Conservation (phyloP, 2,888 invertebrate genomes). For the Adelognathus sp. region DNA sequence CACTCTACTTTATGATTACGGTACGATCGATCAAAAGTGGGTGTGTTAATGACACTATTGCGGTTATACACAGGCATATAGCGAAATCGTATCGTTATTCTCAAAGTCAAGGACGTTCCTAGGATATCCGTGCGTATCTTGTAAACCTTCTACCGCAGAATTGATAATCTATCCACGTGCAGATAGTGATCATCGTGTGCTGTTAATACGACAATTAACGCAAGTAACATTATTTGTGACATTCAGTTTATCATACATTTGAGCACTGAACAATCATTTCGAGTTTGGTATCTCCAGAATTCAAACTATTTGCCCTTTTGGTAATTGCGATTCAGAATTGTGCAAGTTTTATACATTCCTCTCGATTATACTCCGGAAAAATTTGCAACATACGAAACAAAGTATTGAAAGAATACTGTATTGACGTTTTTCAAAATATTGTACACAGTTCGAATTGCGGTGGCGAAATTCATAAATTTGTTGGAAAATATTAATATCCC, state of each 20-base stretch:
- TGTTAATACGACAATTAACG: slow-evolving; percentile 9
- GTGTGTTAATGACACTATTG: slow-evolving; percentile 30
- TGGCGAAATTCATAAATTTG: too few relatives aligned
- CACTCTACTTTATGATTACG: not conserved
- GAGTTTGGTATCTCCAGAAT: not conserved
- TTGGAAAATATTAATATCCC: too few relatives aligned
- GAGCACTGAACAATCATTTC: slow-evolving; percentile 1
- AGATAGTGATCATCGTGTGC: slow-evolving; percentile 25
- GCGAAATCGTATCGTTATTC: slow-evolving; percentile 32
- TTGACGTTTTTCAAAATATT: too few relatives aligned
- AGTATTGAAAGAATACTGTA: too few relatives aligned
- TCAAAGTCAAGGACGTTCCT: slow-evolving; percentile 45
- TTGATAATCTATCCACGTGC: slow-evolving; percentile 19
- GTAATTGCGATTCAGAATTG: too few relatives aligned
- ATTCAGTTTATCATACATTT: not conserved
- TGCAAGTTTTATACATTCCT: too few relatives aligned
- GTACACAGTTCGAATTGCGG: too few relatives aligned
- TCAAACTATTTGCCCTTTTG: not conserved
- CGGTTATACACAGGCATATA: slow-evolving; percentile 12
- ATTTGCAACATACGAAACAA: too few relatives aligned
- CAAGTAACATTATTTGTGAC: slow-evolving; percentile 14
- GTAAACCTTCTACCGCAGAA: not conserved
- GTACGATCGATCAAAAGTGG: slow-evolving; percentile 39
- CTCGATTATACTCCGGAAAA: too few relatives aligned
- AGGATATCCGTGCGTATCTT: not conserved